phyloP scores from a whole-genome alignment of 2,888 invertebrate genomes.

The Epicampocera succincta region DNA sequence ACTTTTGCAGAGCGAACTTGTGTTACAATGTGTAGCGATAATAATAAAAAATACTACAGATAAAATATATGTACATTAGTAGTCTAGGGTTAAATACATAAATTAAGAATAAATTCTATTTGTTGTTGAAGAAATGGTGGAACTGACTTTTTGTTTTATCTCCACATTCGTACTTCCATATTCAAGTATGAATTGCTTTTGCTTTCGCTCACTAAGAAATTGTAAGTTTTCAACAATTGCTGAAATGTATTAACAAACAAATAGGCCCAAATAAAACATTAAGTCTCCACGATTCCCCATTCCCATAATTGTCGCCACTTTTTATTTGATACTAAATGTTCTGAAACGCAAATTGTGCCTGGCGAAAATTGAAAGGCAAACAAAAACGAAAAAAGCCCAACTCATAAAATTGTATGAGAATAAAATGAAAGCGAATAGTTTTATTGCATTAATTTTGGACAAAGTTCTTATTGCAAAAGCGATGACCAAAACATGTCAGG shows the following conservation, averaged over 20 bases:
- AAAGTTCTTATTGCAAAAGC: not conserved
- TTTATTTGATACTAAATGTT: not conserved
- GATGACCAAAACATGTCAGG: not conserved
- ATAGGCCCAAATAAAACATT: not conserved
- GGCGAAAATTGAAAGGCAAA: not conserved
- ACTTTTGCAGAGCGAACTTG: too few species aligned
- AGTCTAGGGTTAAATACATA: too few species aligned
- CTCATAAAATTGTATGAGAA: constrained; percentile 21
- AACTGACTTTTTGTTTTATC: constrained; percentile 24
- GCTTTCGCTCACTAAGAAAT: constrained; percentile 21
- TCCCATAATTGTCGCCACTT: not conserved
- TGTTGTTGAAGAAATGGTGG: constrained; percentile 25
- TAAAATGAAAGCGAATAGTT: constrained; percentile 1
- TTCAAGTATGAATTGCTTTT: not conserved
- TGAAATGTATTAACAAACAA: not conserved
- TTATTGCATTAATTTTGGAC: not conserved
- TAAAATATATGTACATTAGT: too few species aligned
- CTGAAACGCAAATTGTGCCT: not conserved
- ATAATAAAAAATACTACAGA: too few species aligned
- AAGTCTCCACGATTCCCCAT: not conserved
- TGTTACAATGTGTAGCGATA: too few species aligned
- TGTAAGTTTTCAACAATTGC: constrained; percentile 13
- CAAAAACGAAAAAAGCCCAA: constrained; percentile 7
- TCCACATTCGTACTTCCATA: not conserved
- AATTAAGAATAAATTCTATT: too few species aligned